phyloP scores from a whole-genome alignment of 2,113 vertebrate species.

The Sterna hirundo region DNA sequence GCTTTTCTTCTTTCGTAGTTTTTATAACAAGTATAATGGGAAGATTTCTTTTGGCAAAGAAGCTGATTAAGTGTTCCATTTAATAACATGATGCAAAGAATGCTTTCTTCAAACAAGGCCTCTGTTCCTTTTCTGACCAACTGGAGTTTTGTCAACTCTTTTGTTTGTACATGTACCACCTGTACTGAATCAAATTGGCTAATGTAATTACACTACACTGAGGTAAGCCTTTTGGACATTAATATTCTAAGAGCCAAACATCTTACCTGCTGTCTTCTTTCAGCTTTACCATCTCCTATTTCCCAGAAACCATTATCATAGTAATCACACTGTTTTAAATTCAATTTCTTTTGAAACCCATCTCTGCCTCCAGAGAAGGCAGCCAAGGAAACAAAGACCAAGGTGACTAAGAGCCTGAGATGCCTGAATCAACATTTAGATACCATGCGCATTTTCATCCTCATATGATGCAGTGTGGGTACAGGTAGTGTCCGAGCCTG shows the following conservation, averaged over 20 bases:
- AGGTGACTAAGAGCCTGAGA: neutral
- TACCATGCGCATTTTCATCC: neutral
- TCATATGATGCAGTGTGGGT: neutral
- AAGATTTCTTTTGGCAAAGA: slow-evolving; percentile 56
- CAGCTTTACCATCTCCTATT: neutral
- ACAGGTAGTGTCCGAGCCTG: neutral
- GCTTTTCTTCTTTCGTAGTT: neutral
- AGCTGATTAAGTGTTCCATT: slow-evolving; percentile 67
- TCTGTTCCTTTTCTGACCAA: slow-evolving; percentile 13
- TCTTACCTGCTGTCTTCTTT: neutral
- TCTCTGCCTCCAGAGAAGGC: neutral
- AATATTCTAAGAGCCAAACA: neutral
- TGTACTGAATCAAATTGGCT: neutral
- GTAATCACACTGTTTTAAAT: neutral
- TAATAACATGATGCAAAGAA: slow-evolving; percentile 58
- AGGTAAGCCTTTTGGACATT: neutral
- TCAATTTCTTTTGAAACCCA: neutral
- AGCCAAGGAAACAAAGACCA: neutral
- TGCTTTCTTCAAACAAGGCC: slow-evolving; percentile 15
- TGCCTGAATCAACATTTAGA: neutral
- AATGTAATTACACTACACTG: neutral
- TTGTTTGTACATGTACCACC: neutral
- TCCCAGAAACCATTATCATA: neutral
- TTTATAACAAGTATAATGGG: slow-evolving; percentile 28
- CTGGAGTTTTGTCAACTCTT: slow-evolving; percentile 1